Evolutionary conservation across 2,797 vertebrate species (phyloP).

Genomic region (Masticophis lateralis): DNA sequence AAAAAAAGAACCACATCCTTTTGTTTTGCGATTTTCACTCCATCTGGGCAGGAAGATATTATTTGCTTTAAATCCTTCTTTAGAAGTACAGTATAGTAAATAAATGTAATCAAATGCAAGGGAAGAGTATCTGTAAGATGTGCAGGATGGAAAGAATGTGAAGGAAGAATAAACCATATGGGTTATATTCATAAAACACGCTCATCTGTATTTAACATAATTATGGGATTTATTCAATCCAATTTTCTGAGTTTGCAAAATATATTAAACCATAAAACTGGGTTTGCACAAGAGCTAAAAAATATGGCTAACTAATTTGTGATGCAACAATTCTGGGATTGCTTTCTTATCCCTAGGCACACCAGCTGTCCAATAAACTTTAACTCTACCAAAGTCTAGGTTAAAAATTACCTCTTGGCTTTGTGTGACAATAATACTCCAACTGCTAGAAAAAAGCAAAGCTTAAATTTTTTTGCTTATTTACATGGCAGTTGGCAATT

Average conservation of each 20-base stretch:
- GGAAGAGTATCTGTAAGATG: not conserved
- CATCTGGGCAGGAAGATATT: not conserved
- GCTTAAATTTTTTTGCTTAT: not conserved
- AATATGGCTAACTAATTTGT: not conserved
- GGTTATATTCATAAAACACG: not conserved
- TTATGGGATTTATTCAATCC: not conserved
- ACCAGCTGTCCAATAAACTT: not conserved
- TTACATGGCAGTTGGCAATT: not conserved
- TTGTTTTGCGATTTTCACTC: not conserved
- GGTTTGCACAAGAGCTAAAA: not conserved
- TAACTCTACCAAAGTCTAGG: not conserved
- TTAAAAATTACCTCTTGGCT: not conserved
- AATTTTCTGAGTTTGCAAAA: not conserved
- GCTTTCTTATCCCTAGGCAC: not conserved
- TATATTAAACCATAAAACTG: not conserved
- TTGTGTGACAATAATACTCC: not conserved
- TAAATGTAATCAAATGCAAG: not conserved
- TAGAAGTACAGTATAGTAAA: not conserved
- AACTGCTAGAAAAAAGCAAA: not conserved
- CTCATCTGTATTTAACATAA: not conserved
- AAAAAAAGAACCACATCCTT: not conserved
- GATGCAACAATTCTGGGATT: not conserved
- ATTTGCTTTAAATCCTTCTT: not conserved
- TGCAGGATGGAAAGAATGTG: not conserved
- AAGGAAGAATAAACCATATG: not conserved